phyloP scores from a whole-genome alignment of 2,113 vertebrate species.

The Mastomys coucha region DNA sequence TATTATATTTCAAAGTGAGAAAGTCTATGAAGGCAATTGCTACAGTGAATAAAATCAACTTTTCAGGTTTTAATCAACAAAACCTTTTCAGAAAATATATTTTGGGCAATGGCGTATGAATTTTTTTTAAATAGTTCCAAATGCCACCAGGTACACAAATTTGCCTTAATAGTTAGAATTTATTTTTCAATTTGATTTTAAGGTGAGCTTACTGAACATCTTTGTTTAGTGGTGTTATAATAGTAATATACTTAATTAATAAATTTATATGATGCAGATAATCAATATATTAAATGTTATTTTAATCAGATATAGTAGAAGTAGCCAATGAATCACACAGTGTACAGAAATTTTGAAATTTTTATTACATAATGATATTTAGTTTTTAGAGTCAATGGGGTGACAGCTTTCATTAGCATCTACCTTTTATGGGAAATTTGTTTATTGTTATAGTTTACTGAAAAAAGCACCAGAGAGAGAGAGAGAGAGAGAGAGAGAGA shows the following conservation, averaged over 20 bases:
- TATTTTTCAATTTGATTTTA: conserved; percentile 40
- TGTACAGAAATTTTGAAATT: not conserved
- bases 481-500: no score
- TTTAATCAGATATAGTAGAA: not conserved
- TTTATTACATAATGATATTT: not conserved
- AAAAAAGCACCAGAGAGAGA: conserved; percentile 28
- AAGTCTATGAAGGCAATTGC: not conserved
- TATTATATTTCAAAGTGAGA: not conserved
- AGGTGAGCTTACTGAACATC: not conserved
- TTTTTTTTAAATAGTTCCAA: not conserved
- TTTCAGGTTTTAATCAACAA: not conserved
- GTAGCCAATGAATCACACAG: not conserved
- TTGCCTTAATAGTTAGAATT: not conserved
- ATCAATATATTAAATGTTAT: not conserved
- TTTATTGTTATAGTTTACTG: conserved; percentile 63
- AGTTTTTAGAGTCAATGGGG: not conserved
- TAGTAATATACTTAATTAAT: not conserved
- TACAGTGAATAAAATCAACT: not conserved
- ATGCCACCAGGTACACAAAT: not conserved
- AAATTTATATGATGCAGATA: not conserved
- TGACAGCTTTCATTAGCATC: conserved; percentile 32
- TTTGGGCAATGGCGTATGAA: not conserved
- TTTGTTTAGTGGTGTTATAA: not conserved
- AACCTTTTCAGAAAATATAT: not conserved
- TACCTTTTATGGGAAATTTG: conserved; percentile 66